Evolutionary conservation across 2,888 invertebrate genomes (phyloP), one percentile per base, ranked within the genome.

Genomic region (Tachina fera): DNA sequence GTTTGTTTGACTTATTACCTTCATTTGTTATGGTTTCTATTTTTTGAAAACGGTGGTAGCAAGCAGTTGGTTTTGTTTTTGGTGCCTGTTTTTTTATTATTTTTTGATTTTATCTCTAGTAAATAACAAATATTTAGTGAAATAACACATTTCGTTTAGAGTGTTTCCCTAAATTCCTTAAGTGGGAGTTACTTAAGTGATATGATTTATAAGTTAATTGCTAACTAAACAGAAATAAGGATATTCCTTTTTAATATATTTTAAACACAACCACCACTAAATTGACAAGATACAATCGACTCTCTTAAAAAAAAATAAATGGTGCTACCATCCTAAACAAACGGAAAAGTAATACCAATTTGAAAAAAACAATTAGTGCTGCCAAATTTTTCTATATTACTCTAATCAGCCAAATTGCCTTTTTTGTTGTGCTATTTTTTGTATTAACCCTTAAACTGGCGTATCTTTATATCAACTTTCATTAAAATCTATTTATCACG

Each of bases 1-100:
- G 31, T 31, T 31, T 31, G 31, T 31, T 31, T 90, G 89, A 90
- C 90, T 91, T 91, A 90, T 90, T 90, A 90, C 89, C 88, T 87
- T 89, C 89, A 91, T 91, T 90, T 89, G 89, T 88, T 87, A 70
- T 84, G 86, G 79, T 61, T 87, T 51, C n/a, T 14, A 9, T 9
- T 87, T 86, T 87, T 74, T 82, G 6, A 31, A 31, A 31, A 31
- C 31, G 31, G 49, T 68, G 78, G 49, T 78, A 78, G 78, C 78
- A 79, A n/a, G 78, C 80, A 79, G 82, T 86, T 71, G 85, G 31
- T 63, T 65, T n/a, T 39, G n/a, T 14, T 45, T 47, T 53, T n/a
- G 9, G 3, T 31, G 9, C 19, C 13, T 19, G 1, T 65, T 11
- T 56, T 58, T 31, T 13, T 3, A 39, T 3, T 61, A 22, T 16